Conservation (phyloP, 2,113 vertebrate species). For the Daboia siamensis region DNA sequence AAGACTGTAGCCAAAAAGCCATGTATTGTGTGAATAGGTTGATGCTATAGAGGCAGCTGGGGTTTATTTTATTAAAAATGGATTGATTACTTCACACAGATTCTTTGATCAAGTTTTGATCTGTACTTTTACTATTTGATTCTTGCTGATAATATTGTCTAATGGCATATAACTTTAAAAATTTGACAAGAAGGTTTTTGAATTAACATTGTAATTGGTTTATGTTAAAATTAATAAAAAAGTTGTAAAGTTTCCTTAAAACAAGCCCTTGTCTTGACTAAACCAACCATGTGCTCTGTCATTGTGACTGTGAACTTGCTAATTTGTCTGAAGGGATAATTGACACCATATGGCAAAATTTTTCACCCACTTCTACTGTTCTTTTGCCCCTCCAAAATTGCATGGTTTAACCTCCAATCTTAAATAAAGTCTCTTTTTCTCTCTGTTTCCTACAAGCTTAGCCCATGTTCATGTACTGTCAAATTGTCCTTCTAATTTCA, state of each 20-base stretch:
- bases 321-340: constrained; percentile 13
- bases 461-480: not conserved
- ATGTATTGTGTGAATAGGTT: not conserved
- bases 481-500: not conserved
- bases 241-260: not conserved
- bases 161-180: not conserved
- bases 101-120: not conserved
- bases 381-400: not conserved
- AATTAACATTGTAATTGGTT: not conserved
- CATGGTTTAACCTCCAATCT: not conserved
- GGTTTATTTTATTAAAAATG: not conserved
- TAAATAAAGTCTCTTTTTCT: not conserved
- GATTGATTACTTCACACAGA: not conserved
- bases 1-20: not conserved
- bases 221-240: not conserved
- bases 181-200: not conserved
- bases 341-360: constrained; percentile 11
- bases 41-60: not conserved
- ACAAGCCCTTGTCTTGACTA: not conserved
- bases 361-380: not conserved
- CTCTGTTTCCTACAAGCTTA: not conserved
- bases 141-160: not conserved
- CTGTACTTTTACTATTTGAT: not conserved
- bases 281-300: not conserved
- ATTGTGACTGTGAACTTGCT: not conserved